Conservation (phyloP, 2,797 vertebrate genomes). For the Oreochromis mossambicus region DNA sequence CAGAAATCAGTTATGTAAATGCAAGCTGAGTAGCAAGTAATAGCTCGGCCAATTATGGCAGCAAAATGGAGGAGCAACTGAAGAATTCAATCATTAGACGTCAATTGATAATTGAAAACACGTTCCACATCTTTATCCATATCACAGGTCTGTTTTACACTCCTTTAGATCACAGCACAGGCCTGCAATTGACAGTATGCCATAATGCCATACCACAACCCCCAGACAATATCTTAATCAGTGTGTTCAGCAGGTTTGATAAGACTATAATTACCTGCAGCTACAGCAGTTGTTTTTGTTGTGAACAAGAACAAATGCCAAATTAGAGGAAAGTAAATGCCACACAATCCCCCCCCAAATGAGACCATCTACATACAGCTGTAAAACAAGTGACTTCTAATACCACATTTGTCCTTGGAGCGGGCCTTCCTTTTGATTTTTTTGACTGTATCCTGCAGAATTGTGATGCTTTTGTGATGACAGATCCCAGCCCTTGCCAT, state of each 20-base stretch:
- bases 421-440: background rate
- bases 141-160: background rate
- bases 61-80: background rate
- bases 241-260: background rate
- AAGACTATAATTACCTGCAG: constrained; percentile 1
- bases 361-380: background rate
- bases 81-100: constrained; percentile 24
- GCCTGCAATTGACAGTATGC: background rate
- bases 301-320: background rate
- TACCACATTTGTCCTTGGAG: background rate
- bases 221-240: constrained; percentile 23
- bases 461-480: background rate
- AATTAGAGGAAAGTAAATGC: background rate
- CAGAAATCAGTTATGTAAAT: constrained; percentile 52
- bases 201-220: background rate
- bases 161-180: background rate
- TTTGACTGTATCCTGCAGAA: background rate
- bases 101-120: background rate
- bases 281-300: background rate
- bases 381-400: background rate
- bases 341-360: background rate
- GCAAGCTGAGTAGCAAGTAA: background rate
- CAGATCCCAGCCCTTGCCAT: background rate
- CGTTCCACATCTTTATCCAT: background rate
- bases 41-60: background rate